These are phyloP conservation scores for Meghimatium bilineatum DNA, from an alignment of 2,888 invertebrate species.

Conservation along the genomic window DNA sequence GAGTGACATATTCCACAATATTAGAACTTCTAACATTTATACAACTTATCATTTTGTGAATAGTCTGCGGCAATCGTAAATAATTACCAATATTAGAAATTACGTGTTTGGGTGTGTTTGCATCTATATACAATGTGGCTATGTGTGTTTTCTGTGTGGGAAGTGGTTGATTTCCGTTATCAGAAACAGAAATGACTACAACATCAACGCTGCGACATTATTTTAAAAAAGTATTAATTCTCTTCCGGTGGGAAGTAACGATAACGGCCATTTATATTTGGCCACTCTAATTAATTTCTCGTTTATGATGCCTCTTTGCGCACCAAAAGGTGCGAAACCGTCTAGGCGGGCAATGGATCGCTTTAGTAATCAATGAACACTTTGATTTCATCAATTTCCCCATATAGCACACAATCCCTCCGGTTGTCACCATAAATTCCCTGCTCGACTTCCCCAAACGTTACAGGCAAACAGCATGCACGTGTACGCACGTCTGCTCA, in stretches of 20 bases:
- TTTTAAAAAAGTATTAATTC: background rate
- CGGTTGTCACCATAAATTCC: constrained; percentile 29
- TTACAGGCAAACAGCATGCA: constrained; percentile 9
- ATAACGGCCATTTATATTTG: background rate
- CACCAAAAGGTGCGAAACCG: constrained; percentile 19
- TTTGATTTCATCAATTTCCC: constrained; percentile 40
- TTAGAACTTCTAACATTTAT: no score
- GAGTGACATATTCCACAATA: no score
- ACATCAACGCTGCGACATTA: background rate
- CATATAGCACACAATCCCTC: constrained; percentile 2
- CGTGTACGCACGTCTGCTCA: constrained; percentile 25
- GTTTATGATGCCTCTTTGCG: constrained; percentile 14
- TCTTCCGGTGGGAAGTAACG: constrained; percentile 7
- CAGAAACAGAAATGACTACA: no score
- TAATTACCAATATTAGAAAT: no score
- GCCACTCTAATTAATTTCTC: constrained; percentile 19
- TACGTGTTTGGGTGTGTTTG: no score
- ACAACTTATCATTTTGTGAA: no score
- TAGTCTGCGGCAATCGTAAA: no score
- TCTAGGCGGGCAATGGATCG: background rate
- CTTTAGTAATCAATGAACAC: constrained; percentile 14
- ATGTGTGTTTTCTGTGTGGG: no score
- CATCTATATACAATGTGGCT: no score
- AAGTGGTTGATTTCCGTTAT: no score
- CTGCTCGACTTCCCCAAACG: constrained; percentile 3